Evolutionary conservation across 2,113 vertebrate species (phyloP), one percentile per base, ranked within the genome.

Genomic region (Channa maculata): DNA sequence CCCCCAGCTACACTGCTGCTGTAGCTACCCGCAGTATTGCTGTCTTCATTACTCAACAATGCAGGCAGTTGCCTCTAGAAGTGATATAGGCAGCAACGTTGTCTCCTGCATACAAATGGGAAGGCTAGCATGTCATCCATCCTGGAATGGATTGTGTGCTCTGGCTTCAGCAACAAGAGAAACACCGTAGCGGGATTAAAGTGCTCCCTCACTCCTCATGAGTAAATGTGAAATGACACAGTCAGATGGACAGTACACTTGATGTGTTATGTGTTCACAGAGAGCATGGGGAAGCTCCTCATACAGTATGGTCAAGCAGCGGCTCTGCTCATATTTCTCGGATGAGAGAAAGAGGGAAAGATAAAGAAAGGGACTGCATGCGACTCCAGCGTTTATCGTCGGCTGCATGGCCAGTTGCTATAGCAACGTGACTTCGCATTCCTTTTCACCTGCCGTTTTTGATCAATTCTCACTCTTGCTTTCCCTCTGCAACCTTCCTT

Each of bases 401-500:
- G 65, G 77, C 77, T 93, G 84, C 86, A 88, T 77, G 73, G 80
- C 86, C 76, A 87, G 93, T 95, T 95, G 90, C 93, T 92, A 94
- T 94, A 79, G 91, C 90, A 92, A 94, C 92, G 50, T 92, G 89
- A 92, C 91, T 92, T 92, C 58, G 87, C 91, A 93, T 94, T 93
- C 89, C 90, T 89, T 86, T 90, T 93, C 93, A 93, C 91, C 92
- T 93, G 91, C 88, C 81, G 75, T 90, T 93, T 94, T 90, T 92
- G 85, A 92, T 93, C 88, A 90, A 75, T 92, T 86, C 78, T 88
- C 71, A 64, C 67, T 90, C 79, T 78, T 58, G 78, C 72, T 13
- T 79, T 88, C 61, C 73, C 80, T 86, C 38, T 36, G 63, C 55
- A 76, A 71, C 75, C 80, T 75, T 75, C 62, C 53, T 76, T 83